A percentile compares a stretch with the other conserved stretches of the same genome.
These are phyloP conservation scores for Eupithecia subumbrata DNA, from an alignment of 2,888 invertebrate genomes.

Conservation along the genomic window DNA sequence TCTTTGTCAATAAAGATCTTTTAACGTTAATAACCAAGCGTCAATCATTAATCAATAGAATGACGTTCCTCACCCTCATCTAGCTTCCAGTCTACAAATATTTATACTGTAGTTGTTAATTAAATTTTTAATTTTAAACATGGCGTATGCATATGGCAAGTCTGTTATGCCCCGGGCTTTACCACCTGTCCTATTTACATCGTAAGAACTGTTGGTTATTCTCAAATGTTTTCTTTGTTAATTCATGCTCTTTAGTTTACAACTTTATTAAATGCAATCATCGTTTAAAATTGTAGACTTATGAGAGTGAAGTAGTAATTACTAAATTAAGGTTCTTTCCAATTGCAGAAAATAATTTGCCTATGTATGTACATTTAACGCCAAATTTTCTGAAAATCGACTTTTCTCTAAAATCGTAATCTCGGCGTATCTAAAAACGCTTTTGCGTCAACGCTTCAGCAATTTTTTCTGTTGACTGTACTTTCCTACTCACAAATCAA, in stretches of 20 bases:
- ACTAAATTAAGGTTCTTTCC: background rate
- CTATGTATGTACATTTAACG: background rate
- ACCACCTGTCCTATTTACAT: constrained; percentile 63
- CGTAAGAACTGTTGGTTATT: constrained; percentile 21
- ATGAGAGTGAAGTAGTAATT: background rate
- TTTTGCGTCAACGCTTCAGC: background rate
- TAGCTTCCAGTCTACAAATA: constrained; percentile 40
- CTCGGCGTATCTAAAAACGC: background rate
- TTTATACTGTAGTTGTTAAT: constrained; percentile 64
- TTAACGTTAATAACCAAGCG: background rate
- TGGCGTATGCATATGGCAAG: constrained; percentile 56
- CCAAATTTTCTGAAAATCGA: background rate
- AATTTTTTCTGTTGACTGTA: background rate
- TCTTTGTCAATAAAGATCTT: no score
- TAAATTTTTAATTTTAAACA: constrained; percentile 65
- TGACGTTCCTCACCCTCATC: background rate
- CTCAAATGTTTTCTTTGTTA: constrained; percentile 12
- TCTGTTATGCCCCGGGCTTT: constrained; percentile 65
- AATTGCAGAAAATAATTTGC: background rate
- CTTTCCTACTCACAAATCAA: background rate
- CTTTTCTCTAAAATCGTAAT: background rate
- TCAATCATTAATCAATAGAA: background rate
- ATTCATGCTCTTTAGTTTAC: constrained; percentile 3
- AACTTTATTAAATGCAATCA: background rate
- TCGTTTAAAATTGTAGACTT: background rate